Evolutionary conservation across 2,113 vertebrate species (phyloP).

Genomic region (Xenotilapia flavipinnis): DNA sequence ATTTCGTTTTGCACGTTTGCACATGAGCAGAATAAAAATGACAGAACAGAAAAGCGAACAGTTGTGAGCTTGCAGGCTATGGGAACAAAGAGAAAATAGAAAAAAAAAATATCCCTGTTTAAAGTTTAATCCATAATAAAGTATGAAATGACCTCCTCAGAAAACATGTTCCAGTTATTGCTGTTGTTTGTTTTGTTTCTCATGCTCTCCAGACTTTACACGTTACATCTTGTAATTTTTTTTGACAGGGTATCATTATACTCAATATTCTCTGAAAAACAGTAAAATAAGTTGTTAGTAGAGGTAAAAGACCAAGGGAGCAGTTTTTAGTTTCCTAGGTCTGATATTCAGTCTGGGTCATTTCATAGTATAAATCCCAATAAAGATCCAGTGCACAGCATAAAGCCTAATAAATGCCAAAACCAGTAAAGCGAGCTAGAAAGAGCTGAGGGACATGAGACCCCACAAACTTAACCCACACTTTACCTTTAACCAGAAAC

Average conservation of each 20-base stretch:
- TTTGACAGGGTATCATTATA: not conserved
- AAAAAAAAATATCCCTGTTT: not conserved
- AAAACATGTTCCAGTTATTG: not conserved
- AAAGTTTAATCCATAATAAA: not conserved
- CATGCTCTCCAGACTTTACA: not conserved
- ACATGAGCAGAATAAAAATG: conserved; percentile 50
- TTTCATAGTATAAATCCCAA: conserved; percentile 43
- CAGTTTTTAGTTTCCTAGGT: conserved; percentile 5
- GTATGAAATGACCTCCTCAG: not conserved
- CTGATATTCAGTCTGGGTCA: conserved; percentile 25
- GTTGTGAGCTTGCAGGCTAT: not conserved
- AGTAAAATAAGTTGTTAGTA: not conserved
- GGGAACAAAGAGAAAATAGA: not conserved
- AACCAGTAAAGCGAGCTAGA: conserved; percentile 41
- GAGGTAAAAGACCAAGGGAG: not conserved
- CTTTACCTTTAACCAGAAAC: conserved; percentile 24
- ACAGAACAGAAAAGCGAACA: not conserved
- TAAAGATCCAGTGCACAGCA: conserved; percentile 51
- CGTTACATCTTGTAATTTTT: not conserved
- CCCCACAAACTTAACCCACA: conserved; percentile 39
- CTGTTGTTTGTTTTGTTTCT: not conserved
- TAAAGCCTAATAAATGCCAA: conserved; percentile 68
- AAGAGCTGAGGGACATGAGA: conserved; percentile 26
- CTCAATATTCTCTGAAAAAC: not conserved
- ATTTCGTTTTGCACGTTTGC: conserved; percentile 50